phyloP scores from a whole-genome alignment of 2,888 invertebrate species.

The Panopea generosa region DNA sequence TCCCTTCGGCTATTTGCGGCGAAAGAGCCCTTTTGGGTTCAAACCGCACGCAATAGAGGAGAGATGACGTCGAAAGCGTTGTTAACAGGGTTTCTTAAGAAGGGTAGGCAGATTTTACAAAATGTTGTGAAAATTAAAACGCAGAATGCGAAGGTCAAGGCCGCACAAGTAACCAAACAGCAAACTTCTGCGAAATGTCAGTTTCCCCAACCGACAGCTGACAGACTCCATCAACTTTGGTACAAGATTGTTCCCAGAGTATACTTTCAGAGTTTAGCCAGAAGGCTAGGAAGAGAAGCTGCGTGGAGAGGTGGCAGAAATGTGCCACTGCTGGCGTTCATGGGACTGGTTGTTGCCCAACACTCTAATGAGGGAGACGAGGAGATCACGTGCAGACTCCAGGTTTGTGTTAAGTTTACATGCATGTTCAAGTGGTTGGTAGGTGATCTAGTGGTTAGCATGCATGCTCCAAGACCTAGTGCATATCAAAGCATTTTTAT shows the following conservation, averaged over 20 bases:
- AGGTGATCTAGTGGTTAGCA: too few species aligned
- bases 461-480: too few species aligned
- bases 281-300: slow-evolving; percentile 62
- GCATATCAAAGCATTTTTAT: too few species aligned
- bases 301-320: slow-evolving; percentile 63
- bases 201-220: neutral
- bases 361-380: slow-evolving; percentile 40
- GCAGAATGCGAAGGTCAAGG: slow-evolving; percentile 50
- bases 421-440: too few species aligned
- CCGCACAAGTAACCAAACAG: slow-evolving; percentile 14
- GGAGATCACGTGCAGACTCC: slow-evolving; percentile 50
- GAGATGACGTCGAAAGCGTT: slow-evolving; percentile 43
- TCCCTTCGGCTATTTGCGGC: slow-evolving; percentile 16
- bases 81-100: slow-evolving; percentile 26
- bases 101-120: slow-evolving; percentile 46
- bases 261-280: slow-evolving; percentile 60
- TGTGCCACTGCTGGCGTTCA: slow-evolving; percentile 66
- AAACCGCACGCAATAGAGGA: slow-evolving; percentile 17
- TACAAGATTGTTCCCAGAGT: slow-evolving; percentile 42
- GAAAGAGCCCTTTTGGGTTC: slow-evolving; percentile 48
- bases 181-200: neutral
- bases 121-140: slow-evolving; percentile 46
- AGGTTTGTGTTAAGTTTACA: too few species aligned
- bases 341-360: slow-evolving; percentile 66
- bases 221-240: slow-evolving; percentile 27